Evolutionary conservation across 2,113 vertebrate genomes (phyloP).

Genomic region (Megaceryle torquata): DNA sequence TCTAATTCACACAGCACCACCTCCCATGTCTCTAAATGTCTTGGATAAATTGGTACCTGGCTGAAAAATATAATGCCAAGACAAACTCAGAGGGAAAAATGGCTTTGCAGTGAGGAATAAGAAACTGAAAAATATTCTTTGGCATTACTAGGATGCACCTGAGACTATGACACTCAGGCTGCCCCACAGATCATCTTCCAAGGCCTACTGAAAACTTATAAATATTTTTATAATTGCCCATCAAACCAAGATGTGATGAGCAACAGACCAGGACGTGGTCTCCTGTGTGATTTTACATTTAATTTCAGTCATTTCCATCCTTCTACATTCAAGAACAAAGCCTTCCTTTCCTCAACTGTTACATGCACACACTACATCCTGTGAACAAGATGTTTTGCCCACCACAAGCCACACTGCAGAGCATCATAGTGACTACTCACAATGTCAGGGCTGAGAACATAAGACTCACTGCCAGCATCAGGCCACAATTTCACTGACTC

Average conservation of each 20-base stretch:
- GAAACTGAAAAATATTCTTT: neutral
- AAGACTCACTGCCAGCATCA: too few species aligned
- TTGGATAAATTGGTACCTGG: neutral
- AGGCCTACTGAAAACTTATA: neutral
- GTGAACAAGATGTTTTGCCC: too few species aligned
- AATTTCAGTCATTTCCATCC: too few species aligned
- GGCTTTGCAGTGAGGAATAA: neutral
- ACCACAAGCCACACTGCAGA: too few species aligned
- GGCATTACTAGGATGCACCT: neutral
- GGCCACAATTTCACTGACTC: too few species aligned
- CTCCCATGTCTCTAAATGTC: neutral
- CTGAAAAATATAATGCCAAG: neutral
- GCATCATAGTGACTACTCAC: too few species aligned
- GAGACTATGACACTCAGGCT: neutral
- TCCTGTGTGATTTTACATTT: neutral
- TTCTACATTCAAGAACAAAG: too few species aligned
- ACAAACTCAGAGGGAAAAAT: neutral
- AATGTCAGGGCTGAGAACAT: too few species aligned
- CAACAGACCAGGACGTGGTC: neutral
- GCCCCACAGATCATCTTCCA: neutral
- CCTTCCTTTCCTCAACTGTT: too few species aligned
- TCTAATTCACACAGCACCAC: neutral
- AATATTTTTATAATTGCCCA: neutral
- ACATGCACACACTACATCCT: too few species aligned
- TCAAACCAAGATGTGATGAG: neutral